These are phyloP conservation scores for Calidris pugnax DNA, from an alignment of 2,113 vertebrate species.

Conservation along the genomic window DNA sequence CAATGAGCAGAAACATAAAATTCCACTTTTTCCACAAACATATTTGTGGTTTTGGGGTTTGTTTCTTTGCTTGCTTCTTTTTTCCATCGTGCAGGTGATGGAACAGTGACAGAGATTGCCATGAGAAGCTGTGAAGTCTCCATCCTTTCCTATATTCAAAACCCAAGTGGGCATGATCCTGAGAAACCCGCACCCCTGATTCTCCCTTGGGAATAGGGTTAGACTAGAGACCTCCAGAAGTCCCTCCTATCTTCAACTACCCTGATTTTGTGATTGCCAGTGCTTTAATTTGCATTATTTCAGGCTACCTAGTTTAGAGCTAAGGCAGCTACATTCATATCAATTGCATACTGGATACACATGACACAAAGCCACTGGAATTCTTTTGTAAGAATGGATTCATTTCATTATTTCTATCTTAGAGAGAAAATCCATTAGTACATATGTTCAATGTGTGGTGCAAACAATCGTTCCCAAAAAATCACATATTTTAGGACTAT, in stretches of 20 bases:
- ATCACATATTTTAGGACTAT: not conserved
- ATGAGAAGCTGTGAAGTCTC: not conserved
- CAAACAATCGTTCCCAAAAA: not conserved
- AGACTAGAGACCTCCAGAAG: not conserved
- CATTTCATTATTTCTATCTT: not conserved
- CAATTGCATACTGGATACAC: not conserved
- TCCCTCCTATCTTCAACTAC: not conserved
- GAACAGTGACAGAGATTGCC: not conserved
- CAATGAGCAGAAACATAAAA: not conserved
- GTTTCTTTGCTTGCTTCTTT: not conserved
- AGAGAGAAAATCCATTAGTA: not conserved
- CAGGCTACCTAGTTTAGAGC: not conserved
- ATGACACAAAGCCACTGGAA: not conserved
- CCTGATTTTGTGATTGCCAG: not conserved
- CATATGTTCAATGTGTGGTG: not conserved
- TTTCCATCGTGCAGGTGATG: not conserved
- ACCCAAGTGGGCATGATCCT: not conserved
- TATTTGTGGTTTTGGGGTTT: fast-evolving
- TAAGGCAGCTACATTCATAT: not conserved
- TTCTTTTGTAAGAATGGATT: not conserved
- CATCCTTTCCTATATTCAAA: not conserved
- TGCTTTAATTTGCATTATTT: not conserved
- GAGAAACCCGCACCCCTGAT: not conserved
- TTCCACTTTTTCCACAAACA: not conserved
- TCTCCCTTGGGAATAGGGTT: not conserved